A percentile compares a stretch with the other conserved stretches of the same genome.
Conservation (phyloP, 2,113 vertebrate genomes). For the Istiophorus platypterus region DNA sequence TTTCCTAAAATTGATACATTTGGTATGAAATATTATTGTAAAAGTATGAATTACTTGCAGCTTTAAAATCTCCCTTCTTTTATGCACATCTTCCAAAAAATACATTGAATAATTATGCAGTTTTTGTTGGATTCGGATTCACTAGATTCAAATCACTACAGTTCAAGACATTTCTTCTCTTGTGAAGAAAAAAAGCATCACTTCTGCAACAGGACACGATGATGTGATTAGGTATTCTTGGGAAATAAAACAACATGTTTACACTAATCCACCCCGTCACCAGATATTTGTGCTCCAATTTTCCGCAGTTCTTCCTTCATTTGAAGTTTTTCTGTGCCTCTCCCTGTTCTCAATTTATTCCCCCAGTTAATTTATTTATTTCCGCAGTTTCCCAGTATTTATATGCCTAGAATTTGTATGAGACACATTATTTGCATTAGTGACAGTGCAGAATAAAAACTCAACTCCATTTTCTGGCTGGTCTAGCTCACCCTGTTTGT, state of each 20-base stretch:
- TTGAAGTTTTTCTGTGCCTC: conserved; percentile 50
- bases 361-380: conserved; percentile 55
- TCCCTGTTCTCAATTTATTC: conserved; percentile 59
- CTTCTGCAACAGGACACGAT: conserved; percentile 21
- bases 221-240: conserved; percentile 46
- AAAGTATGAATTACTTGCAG: too few relatives aligned
- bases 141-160: not conserved
- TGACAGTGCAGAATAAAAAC: conserved; percentile 46
- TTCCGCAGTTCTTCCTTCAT: conserved; percentile 48
- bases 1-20: not conserved
- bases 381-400: conserved; percentile 42
- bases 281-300: conserved; percentile 55
- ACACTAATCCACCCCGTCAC: conserved; percentile 58
- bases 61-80: too few relatives aligned
- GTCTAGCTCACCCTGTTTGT: conserved; percentile 55
- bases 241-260: conserved; percentile 35
- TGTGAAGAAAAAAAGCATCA: conserved; percentile 17
- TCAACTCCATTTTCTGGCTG: conserved; percentile 43
- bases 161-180: conserved; percentile 15
- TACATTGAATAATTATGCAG: too few relatives aligned
- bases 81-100: too few relatives aligned
- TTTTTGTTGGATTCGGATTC: not conserved
- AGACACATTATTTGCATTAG: conserved; percentile 70
- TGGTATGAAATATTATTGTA: not conserved
- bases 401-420: conserved; percentile 48